A percentile compares a stretch with the other conserved stretches of the same genome.
phyloP scores from a whole-genome alignment of 23 tunicate species.

The Halocynthia roretzi region DNA sequence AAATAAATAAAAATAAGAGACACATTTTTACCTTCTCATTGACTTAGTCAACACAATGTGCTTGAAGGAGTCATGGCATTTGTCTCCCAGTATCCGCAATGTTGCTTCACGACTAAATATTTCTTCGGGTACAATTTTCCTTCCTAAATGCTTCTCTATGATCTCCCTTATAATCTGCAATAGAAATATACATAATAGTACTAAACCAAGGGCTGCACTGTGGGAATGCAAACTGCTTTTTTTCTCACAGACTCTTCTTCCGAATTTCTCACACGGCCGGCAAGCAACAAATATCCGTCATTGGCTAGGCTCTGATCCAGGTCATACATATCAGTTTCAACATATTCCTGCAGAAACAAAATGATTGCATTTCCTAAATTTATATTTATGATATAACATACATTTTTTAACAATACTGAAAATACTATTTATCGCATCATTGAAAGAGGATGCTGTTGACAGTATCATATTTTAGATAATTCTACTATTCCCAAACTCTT shows the following conservation, averaged over 20 bases:
- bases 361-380: too few relatives aligned
- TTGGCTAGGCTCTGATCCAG: conserved; percentile 87
- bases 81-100: conserved; percentile 4
- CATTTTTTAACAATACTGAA: too few relatives aligned
- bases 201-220: too few relatives aligned
- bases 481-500: too few relatives aligned
- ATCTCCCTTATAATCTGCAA: conserved; percentile 57
- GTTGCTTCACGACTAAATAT: conserved; percentile 44
- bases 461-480: too few relatives aligned
- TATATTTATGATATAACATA: too few relatives aligned
- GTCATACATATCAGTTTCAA: conserved; percentile 32
- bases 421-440: neutral
- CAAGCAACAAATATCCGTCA: conserved; percentile 86
- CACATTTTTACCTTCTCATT: conserved; percentile 51
- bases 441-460: neutral
- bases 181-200: neutral
- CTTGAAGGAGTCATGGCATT: conserved; percentile 25
- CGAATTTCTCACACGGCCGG: conserved; percentile 62
- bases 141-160: conserved; percentile 47
- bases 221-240: too few relatives aligned
- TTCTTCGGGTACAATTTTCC: conserved; percentile 34
- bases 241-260: conserved; percentile 58
- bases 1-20: conserved; percentile 2
- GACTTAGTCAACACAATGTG: conserved; percentile 92
- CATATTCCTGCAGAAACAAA: too few relatives aligned